phyloP scores from a whole-genome alignment of 2,797 vertebrate species.

The Clarias pachynema region DNA sequence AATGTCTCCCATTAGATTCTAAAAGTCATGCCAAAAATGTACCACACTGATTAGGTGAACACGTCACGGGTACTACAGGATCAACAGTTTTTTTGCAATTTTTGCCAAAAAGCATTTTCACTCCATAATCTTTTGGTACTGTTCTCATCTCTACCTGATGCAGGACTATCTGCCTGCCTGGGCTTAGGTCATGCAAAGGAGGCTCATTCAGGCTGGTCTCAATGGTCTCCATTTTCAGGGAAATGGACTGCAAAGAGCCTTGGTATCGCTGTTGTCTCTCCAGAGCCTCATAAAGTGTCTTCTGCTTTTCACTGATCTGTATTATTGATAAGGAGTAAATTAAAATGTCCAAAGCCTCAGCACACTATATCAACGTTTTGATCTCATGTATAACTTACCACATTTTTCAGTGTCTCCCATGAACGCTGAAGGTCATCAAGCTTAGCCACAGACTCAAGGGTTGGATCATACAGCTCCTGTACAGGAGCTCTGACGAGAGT shows the following conservation, averaged over 20 bases:
- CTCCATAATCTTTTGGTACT: neutral
- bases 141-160: constrained; percentile 82
- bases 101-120: neutral
- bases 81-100: neutral
- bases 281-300: constrained; percentile 91
- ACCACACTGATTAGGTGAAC: neutral
- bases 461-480: constrained; percentile 84
- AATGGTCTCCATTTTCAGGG: constrained; percentile 93
- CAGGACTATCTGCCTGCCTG: constrained; percentile 93
- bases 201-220: constrained; percentile 85
- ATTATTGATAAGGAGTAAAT: constrained; percentile 6
- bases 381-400: constrained; percentile 73
- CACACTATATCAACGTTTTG: neutral
- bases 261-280: constrained; percentile 95
- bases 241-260: constrained; percentile 92
- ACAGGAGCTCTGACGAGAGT: constrained; percentile 74
- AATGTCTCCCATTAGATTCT: constrained; percentile 96
- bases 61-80: neutral
- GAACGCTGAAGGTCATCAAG: constrained; percentile 95
- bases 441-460: constrained; percentile 84
- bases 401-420: constrained; percentile 97
- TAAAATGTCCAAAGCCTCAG: neutral
- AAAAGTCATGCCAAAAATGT: constrained; percentile 15
- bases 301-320: constrained; percentile 98
- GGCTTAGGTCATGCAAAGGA: constrained; percentile 82